Evolutionary conservation across 2,113 vertebrate species (phyloP).

Genomic region (Aepyceros melampus): DNA sequence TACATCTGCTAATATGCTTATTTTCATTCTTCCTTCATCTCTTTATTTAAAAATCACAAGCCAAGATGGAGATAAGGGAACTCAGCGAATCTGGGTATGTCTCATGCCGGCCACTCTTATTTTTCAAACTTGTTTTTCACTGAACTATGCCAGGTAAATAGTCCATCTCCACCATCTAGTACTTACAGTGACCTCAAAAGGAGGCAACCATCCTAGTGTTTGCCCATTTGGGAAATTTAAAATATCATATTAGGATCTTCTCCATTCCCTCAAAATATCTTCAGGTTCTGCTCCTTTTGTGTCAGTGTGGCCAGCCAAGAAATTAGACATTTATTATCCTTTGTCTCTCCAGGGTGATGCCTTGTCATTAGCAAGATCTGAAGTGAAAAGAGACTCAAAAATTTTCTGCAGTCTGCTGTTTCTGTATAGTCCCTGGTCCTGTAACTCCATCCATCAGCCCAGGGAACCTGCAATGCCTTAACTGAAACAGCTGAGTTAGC

Average conservation of each 20-base stretch:
- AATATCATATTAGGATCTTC: neutral
- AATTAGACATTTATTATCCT: neutral
- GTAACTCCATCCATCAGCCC: neutral
- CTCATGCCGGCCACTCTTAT: neutral
- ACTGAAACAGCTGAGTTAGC: neutral
- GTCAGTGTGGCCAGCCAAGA: neutral
- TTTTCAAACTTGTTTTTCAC: neutral
- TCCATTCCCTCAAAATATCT: neutral
- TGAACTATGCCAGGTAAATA: neutral
- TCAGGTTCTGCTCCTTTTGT: neutral
- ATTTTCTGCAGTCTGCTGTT: neutral
- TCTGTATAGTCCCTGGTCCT: neutral
- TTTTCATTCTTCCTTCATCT: slow-evolving; percentile 86
- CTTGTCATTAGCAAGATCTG: neutral
- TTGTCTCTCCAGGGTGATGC: neutral
- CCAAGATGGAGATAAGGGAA: slow-evolving; percentile 79
- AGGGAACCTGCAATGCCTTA: neutral
- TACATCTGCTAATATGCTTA: slow-evolving; percentile 87
- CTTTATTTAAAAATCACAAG: slow-evolving; percentile 86
- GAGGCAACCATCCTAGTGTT: neutral
- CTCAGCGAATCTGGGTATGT: slow-evolving; percentile 84
- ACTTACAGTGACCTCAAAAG: neutral
- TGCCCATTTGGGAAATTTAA: neutral
- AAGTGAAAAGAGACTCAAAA: neutral
- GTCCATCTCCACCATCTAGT: neutral